These are phyloP conservation scores for Drosophila oshimai DNA, from an alignment of 1,140 invertebrate species.

Conservation along the genomic window DNA sequence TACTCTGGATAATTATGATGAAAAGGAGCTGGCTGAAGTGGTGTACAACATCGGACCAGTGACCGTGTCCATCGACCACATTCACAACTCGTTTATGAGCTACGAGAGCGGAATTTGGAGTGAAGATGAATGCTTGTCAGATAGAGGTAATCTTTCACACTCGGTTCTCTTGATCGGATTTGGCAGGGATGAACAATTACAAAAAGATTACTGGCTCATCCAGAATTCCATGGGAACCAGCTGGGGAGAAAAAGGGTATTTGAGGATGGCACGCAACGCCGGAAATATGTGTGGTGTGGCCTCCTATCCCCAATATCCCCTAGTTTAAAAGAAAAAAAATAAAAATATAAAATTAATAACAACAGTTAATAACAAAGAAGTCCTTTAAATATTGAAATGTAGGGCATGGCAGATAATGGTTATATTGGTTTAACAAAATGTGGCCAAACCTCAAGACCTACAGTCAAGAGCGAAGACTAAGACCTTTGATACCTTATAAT, in stretches of 20 bases:
- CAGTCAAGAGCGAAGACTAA: too few relatives aligned
- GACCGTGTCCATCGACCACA: neutral
- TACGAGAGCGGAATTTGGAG: slow-evolving; percentile 1
- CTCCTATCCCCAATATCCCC: neutral
- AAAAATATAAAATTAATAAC: too few relatives aligned
- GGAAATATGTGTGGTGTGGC: slow-evolving; percentile 21
- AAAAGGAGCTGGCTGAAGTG: slow-evolving; percentile 86
- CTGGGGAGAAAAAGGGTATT: slow-evolving; percentile 86
- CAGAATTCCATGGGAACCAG: slow-evolving; percentile 85
- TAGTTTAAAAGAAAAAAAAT: too few relatives aligned
- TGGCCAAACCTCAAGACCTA: too few relatives aligned
- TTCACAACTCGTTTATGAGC: neutral
- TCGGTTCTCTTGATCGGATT: too few relatives aligned
- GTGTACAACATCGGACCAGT: slow-evolving; percentile 86
- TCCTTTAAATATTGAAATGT: too few relatives aligned
- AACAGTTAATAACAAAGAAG: too few relatives aligned
- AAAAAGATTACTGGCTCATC: slow-evolving; percentile 86
- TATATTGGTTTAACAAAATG: too few relatives aligned
- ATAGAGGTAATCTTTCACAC: neutral
- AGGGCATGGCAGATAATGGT: too few relatives aligned
- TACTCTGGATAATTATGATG: slow-evolving; percentile 85
- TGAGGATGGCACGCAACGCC: slow-evolving; percentile 85
- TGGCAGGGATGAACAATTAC: too few relatives aligned
- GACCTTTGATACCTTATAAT: too few relatives aligned
- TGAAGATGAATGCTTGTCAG: slow-evolving; percentile 85